Conservation (phyloP, 2,888 invertebrate genomes). For the Melikaiella ostensackeni region DNA sequence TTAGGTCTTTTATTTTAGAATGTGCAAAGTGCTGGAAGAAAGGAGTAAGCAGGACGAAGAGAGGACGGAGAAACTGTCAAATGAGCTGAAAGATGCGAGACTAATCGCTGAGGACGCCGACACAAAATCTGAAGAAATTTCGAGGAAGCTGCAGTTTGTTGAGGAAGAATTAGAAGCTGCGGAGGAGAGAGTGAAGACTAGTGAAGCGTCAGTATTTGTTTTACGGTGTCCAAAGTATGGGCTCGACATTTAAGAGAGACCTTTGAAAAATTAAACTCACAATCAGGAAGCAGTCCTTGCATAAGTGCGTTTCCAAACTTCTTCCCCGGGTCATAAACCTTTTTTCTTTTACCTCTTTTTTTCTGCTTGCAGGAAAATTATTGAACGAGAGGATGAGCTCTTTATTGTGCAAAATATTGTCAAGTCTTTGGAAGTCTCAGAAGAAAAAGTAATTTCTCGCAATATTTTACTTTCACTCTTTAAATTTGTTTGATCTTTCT, state of each 20-base stretch:
- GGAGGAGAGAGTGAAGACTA: conserved; percentile 84
- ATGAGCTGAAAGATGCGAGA: conserved; percentile 84
- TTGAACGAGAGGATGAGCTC: conserved; percentile 75
- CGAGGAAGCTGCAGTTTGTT: conserved; percentile 83
- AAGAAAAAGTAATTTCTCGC: conserved; percentile 69
- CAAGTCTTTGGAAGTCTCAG: conserved; percentile 75
- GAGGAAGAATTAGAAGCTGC: conserved; percentile 85
- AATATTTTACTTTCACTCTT: neutral
- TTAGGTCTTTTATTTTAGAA: conserved; percentile 71
- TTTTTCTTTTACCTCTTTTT: conserved; percentile 7
- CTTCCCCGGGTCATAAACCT: conserved; percentile 8
- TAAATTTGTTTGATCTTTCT: neutral
- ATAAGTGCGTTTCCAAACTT: conserved; percentile 34
- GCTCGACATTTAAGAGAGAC: conserved; percentile 12
- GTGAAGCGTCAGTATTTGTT: conserved; percentile 79
- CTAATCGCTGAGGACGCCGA: conserved; percentile 85
- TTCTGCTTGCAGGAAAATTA: conserved; percentile 69
- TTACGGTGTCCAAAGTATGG: conserved; percentile 37
- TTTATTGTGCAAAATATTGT: conserved; percentile 76
- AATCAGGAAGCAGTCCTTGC: conserved; percentile 31
- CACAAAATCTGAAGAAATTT: conserved; percentile 85
- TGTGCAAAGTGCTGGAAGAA: conserved; percentile 83
- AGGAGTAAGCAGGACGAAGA: conserved; percentile 83
- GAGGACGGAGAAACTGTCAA: conserved; percentile 82
- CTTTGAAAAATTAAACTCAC: conserved; percentile 33